Base-by-base conservation (phyloP, 1,140 invertebrate genomes). In the Zaprionus lachaisei region DNA sequence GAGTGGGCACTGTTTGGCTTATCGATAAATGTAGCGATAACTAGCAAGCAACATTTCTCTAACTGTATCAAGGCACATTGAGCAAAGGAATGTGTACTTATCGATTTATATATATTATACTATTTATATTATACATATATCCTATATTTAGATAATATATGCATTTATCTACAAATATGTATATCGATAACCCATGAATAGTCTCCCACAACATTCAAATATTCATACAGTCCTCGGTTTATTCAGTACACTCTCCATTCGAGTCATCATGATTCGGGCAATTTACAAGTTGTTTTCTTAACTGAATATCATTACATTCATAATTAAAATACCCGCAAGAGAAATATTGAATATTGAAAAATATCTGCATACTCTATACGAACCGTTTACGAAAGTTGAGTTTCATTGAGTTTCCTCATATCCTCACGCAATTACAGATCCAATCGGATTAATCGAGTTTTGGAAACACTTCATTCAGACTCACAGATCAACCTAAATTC, bases 251-350 rank as follows among this genome's bases (percentile, higher is more conserved):
- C 20, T 22, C 20, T 9, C 37, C 5, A 20, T 3, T 17, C 14
- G 12, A 34, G 22, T 37, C 62, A 63, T 47, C 60, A 26, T 64
- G 47, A 64, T 24, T 51, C 17, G 20, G 6, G 12, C 5, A 14
- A 37, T 54, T 28, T 9, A 20, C 7, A 20, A n/a, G n/a, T 17
- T 49, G 6, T 17, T 12, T 20, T 49, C 7, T 26, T 17, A n/a
- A 22, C 47, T 22, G 24, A 17, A 64, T 22, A 22, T 11, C 5
- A 37, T 24, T 64, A 54, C 47, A 64, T 64, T 64, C 62, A 64
- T 62, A 62, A 62, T 49, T 34, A 34, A 34, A 34, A 34, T 11
- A 34, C 3, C 9, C 9, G 9, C 31, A 9, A 41, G 4, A 41
- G 28, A 11, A 34, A 31, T 56, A 34, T 17, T 28, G 4, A 56